These are phyloP conservation scores for Parauchenoglanis ngamensis DNA, from an alignment of 2,797 vertebrate species.

Conservation along the genomic window DNA sequence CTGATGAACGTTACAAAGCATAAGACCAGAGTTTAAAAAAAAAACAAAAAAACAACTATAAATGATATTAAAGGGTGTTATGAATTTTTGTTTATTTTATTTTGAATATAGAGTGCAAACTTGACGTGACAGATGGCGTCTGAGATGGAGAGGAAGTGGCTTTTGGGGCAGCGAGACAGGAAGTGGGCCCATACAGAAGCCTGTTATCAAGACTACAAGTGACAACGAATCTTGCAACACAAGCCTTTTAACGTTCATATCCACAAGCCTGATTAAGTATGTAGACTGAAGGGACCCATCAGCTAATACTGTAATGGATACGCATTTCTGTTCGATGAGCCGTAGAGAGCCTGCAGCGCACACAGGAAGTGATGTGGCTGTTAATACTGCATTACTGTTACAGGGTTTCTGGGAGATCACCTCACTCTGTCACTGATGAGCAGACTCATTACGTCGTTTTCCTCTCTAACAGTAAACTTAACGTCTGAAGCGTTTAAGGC, in stretches of 20 bases:
- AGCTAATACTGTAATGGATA: conserved; percentile 35
- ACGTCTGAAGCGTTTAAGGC: neutral
- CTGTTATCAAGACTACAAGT: conserved; percentile 65
- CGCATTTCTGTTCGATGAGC: neutral
- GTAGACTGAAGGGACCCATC: conserved; percentile 19
- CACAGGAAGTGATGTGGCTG: conserved; percentile 28
- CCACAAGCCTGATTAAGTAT: conserved; percentile 25
- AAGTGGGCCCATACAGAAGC: conserved; percentile 69
- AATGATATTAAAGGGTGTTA: neutral
- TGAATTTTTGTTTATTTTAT: neutral
- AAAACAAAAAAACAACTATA: neutral
- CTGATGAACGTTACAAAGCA: neutral
- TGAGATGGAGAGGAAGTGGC: conserved; percentile 77
- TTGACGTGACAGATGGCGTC: conserved; percentile 55
- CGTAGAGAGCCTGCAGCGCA: neutral
- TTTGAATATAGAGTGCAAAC: conserved; percentile 22
- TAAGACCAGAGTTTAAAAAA: neutral
- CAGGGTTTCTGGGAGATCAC: conserved; percentile 21
- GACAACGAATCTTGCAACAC: conserved; percentile 50
- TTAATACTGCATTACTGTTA: conserved; percentile 15
- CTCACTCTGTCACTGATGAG: neutral
- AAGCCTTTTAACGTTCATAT: conserved; percentile 33
- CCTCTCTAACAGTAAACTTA: neutral
- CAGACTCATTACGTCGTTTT: conserved; percentile 10
- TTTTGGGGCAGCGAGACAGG: conserved; percentile 78